Evolutionary conservation across 2,797 vertebrate genomes (phyloP).

Genomic region (Aerospiza tachiro): DNA sequence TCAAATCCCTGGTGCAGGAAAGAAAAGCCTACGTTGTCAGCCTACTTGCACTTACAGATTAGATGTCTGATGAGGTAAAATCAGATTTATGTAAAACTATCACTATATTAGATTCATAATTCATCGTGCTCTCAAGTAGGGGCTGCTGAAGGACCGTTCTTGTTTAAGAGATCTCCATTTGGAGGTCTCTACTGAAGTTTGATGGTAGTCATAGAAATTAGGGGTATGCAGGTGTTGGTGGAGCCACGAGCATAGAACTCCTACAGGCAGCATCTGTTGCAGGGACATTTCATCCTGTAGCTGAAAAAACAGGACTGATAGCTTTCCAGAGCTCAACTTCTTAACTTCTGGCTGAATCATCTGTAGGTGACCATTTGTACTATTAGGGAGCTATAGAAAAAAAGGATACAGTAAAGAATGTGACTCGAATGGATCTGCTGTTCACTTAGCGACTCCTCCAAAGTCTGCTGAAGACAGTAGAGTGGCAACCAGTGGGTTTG

Average conservation of each 20-base stretch:
- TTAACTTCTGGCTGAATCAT: background rate
- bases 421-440: background rate
- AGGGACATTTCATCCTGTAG: background rate
- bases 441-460: background rate
- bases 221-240: background rate
- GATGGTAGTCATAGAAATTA: background rate
- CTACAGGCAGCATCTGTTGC: background rate
- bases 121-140: background rate
- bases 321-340: background rate
- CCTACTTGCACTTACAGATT: background rate
- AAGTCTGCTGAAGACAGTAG: background rate
- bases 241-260: accelerated
- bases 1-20: background rate
- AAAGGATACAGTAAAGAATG: background rate
- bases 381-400: background rate
- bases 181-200: background rate
- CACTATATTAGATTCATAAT: background rate
- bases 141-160: background rate
- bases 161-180: background rate
- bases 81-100: background rate
- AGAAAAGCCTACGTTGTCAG: background rate
- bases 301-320: background rate
- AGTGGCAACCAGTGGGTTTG: background rate
- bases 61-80: background rate
- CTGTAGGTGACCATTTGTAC: background rate